These are phyloP conservation scores for Malurus cyaneus DNA, from an alignment of 2,113 vertebrate genomes.

Conservation along the genomic window DNA sequence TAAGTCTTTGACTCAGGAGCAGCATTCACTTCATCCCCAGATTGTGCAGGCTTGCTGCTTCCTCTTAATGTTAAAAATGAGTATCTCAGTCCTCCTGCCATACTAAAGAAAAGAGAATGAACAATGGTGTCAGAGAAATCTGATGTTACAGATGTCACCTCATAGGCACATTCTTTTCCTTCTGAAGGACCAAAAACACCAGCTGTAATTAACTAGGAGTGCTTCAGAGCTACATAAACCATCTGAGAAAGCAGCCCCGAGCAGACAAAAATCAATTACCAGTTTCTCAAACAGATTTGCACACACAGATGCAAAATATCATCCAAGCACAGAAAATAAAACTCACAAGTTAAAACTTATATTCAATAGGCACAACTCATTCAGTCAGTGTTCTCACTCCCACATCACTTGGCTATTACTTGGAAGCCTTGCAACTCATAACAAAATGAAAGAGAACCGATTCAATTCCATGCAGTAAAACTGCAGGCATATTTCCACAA, in stretches of 20 bases:
- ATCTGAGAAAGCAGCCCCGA: background rate
- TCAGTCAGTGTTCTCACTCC: background rate
- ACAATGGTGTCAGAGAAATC: background rate
- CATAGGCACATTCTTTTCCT: background rate
- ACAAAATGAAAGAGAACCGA: background rate
- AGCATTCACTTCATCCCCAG: conserved; percentile 53
- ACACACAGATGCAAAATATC: background rate
- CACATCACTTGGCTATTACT: background rate
- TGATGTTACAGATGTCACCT: background rate
- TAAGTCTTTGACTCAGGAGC: conserved; percentile 40
- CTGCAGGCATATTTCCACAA: background rate
- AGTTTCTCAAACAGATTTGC: background rate
- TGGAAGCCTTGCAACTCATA: background rate
- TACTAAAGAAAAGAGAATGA: conserved; percentile 69
- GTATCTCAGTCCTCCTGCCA: conserved; percentile 86
- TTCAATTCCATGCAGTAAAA: background rate
- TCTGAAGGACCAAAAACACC: background rate
- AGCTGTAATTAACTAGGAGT: background rate
- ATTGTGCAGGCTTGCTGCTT: conserved; percentile 1
- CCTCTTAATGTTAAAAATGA: conserved; percentile 81
- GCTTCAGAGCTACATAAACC: background rate
- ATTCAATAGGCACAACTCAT: background rate
- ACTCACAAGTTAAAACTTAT: background rate
- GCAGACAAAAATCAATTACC: background rate
- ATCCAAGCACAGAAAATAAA: background rate